phyloP scores from a whole-genome alignment of 2,888 invertebrate species.

The Gastrophysa polygoni region DNA sequence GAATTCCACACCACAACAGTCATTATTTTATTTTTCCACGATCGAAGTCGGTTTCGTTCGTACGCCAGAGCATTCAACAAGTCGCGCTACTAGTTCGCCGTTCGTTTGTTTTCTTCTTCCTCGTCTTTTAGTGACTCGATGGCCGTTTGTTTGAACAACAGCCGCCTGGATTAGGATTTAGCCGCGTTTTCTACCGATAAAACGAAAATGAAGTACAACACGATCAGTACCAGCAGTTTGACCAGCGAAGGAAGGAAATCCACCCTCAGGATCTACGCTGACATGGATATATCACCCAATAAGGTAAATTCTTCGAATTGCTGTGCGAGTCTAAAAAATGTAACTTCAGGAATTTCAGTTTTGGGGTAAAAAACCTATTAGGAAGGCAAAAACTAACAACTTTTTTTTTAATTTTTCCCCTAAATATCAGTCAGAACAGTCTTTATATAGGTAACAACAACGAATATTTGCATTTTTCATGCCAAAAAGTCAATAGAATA shows the following conservation, averaged over 20 bases:
- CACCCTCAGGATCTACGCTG: constrained; percentile 69
- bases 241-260: constrained; percentile 71
- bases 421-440: no score
- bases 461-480: no score
- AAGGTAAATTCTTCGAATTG: constrained; percentile 58
- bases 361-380: no score
- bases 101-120: constrained; percentile 3
- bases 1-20: constrained; percentile 14
- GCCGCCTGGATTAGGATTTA: background rate
- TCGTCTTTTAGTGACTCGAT: constrained; percentile 7
- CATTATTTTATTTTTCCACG: constrained; percentile 7
- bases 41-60: constrained; percentile 7
- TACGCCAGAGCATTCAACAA: constrained; percentile 10
- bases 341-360: background rate
- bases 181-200: constrained; percentile 3
- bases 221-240: constrained; percentile 69
- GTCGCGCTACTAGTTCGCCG: constrained; percentile 15
- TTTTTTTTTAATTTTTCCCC: no score
- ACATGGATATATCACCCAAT: constrained; percentile 63
- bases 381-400: no score
- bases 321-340: no score
- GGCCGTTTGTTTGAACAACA: constrained; percentile 10
- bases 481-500: no score
- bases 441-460: no score
- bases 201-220: constrained; percentile 65